A percentile compares a stretch with the other conserved stretches of the same genome.
Conservation (phyloP, 2,797 vertebrate species). For the Acanthis flammea region DNA sequence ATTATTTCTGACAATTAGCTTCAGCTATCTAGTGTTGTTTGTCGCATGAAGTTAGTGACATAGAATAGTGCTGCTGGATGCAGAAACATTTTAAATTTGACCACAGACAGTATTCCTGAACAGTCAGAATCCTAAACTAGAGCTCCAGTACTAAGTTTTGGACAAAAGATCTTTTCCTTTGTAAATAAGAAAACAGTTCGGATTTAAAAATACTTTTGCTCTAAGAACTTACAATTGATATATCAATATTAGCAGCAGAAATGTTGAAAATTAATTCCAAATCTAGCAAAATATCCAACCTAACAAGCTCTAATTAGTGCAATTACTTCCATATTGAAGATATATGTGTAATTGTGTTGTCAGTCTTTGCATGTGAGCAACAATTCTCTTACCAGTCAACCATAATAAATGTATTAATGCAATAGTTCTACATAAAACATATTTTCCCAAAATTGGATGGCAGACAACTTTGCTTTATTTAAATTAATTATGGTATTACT, state of each 20-base stretch:
- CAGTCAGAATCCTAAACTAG: neutral
- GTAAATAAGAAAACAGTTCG: neutral
- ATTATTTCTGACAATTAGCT: neutral
- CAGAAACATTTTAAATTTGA: neutral
- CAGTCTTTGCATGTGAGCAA: neutral
- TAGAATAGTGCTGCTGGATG: neutral
- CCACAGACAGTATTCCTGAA: neutral
- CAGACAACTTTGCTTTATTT: neutral
- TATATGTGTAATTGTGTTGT: neutral
- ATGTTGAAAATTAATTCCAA: neutral
- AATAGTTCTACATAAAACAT: neutral
- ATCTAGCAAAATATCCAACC: neutral
- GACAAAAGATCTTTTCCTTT: neutral
- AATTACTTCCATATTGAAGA: constrained; percentile 18
- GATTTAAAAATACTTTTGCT: neutral
- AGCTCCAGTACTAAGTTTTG: neutral
- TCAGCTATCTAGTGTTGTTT: neutral
- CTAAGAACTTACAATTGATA: neutral
- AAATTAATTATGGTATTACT: neutral
- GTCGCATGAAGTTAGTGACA: neutral
- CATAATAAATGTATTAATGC: neutral
- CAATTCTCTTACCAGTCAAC: neutral
- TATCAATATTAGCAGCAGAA: neutral
- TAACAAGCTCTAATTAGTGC: neutral
- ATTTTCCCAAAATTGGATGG: neutral